Conservation (phyloP, 2,888 invertebrate species). For the Nephrotoma flavescens region DNA sequence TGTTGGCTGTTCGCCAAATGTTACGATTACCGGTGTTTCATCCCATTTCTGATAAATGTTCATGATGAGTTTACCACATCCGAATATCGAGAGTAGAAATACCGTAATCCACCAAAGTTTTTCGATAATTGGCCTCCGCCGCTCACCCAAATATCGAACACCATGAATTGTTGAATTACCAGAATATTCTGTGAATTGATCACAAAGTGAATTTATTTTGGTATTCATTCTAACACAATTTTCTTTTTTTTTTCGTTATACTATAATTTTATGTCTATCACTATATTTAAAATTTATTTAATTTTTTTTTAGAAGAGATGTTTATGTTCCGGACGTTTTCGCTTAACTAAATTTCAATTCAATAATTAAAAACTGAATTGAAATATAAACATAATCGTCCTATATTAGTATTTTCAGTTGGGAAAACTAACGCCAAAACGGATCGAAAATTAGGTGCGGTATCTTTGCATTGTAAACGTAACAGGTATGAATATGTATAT, state of each 20-base stretch:
- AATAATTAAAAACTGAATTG: too few species aligned
- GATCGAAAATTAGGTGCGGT: not conserved
- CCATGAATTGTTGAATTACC: constrained; percentile 48
- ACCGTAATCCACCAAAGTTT: constrained; percentile 51
- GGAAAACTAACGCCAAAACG: not conserved
- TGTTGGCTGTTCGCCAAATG: constrained; percentile 50
- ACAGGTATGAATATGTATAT: not conserved
- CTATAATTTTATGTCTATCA: too few species aligned
- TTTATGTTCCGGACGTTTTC: too few species aligned
- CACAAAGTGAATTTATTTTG: constrained; percentile 18
- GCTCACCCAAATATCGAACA: constrained; percentile 44
- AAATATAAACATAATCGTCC: too few species aligned
- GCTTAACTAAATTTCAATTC: too few species aligned
- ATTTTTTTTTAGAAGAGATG: too few species aligned
- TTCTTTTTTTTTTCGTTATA: too few species aligned
- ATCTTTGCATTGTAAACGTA: not conserved
- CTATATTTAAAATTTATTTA: too few species aligned
- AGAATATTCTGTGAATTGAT: constrained; percentile 43
- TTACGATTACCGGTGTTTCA: constrained; percentile 51
- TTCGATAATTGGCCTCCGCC: constrained; percentile 39
- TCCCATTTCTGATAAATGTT: constrained; percentile 58
- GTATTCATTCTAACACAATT: not conserved
- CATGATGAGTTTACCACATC: constrained; percentile 43
- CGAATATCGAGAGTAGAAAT: constrained; percentile 41
- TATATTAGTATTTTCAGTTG: not conserved